phyloP scores from a whole-genome alignment of 2,113 vertebrate species.

The Ascaphus truei region DNA sequence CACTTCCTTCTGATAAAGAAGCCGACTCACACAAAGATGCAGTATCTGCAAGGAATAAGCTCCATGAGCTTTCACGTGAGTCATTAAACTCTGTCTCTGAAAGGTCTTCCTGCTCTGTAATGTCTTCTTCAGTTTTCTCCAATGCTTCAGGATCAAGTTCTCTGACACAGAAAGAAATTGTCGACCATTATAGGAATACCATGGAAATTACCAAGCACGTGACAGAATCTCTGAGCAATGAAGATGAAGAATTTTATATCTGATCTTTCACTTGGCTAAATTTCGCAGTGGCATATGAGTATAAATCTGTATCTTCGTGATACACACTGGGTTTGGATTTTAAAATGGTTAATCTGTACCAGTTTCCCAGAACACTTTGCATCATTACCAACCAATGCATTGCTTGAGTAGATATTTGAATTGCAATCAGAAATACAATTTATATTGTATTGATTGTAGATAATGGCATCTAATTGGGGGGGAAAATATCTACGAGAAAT shows the following conservation, averaged over 20 bases:
- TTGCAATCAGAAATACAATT: no score
- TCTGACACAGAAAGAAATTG: conserved; percentile 22
- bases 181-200: neutral
- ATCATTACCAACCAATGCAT: no score
- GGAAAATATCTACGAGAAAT: no score
- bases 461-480: no score
- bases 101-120: conserved; percentile 44
- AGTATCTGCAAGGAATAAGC: conserved; percentile 44
- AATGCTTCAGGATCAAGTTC: conserved; percentile 25
- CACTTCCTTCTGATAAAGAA: conserved; percentile 29
- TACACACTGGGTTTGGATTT: no score
- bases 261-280: conserved; percentile 40
- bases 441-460: no score
- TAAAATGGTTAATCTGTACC: no score
- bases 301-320: no score
- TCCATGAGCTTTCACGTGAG: conserved; percentile 32
- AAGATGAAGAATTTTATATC: conserved; percentile 79
- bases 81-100: conserved; percentile 42
- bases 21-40: conserved; percentile 44
- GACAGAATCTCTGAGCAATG: neutral
- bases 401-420: no score
- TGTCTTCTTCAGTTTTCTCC: neutral
- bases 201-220: neutral
- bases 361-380: no score
- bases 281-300: neutral